Evolutionary conservation across 2,888 invertebrate genomes (phyloP).

Genomic region (Osmoderma eremita): DNA sequence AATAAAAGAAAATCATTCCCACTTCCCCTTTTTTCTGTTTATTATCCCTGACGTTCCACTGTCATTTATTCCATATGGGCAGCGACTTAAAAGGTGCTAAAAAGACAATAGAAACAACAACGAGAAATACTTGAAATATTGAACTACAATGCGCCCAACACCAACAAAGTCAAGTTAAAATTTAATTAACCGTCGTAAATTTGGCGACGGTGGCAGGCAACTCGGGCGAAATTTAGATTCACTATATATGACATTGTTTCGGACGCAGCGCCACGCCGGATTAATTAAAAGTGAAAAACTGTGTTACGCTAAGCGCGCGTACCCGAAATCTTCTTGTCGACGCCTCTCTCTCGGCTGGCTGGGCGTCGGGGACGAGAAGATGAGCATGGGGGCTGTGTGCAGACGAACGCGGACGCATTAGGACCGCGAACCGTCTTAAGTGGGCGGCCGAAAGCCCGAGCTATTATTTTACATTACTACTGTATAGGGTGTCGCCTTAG

Average conservation of each 20-base stretch:
- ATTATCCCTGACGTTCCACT: too few relatives aligned
- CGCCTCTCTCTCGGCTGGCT: not conserved
- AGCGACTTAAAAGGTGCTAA: too few relatives aligned
- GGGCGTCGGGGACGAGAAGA: constrained; percentile 14
- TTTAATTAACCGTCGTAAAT: constrained; percentile 64
- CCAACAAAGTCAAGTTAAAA: constrained; percentile 61
- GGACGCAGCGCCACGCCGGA: constrained; percentile 62
- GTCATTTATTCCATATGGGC: too few relatives aligned
- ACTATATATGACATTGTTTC: constrained; percentile 63
- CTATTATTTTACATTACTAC: constrained; percentile 59
- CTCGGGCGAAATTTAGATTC: constrained; percentile 62
- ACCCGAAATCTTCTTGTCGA: too few relatives aligned
- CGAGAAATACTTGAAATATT: too few relatives aligned
- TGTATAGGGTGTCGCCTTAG: constrained; percentile 48
- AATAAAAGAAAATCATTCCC: too few relatives aligned
- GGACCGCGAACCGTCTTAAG: constrained; percentile 53
- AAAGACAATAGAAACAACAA: too few relatives aligned
- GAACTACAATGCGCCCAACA: too few relatives aligned
- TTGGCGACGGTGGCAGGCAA: constrained; percentile 50
- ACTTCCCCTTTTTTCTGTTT: too few relatives aligned
- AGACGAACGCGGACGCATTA: constrained; percentile 51
- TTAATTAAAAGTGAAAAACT: constrained; percentile 64
- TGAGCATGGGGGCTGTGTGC: too few relatives aligned
- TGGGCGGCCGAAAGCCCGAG: constrained; percentile 53
- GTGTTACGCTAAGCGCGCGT: constrained; percentile 57